These are phyloP conservation scores for Himalopsyche phryganea DNA, from an alignment of 1,140 invertebrate species.

Conservation along the genomic window DNA sequence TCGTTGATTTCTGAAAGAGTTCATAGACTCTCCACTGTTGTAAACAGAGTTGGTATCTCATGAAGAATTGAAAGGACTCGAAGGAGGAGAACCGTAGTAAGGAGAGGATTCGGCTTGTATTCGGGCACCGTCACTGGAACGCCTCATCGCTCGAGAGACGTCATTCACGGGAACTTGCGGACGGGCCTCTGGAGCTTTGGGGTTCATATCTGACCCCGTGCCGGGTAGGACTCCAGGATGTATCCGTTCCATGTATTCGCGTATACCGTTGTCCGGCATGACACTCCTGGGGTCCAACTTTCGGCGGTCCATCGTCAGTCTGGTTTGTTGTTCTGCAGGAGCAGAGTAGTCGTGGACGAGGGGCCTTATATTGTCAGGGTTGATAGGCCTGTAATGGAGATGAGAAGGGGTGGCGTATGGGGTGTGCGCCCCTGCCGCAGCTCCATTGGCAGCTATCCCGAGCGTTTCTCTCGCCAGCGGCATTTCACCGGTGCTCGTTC, in stretches of 20 bases:
- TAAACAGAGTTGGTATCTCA: slow-evolving; percentile 27
- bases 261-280: slow-evolving; percentile 1
- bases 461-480: slow-evolving; percentile 39
- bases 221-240: neutral
- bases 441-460: slow-evolving; percentile 31
- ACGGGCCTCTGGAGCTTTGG: slow-evolving; percentile 39
- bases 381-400: slow-evolving; percentile 31
- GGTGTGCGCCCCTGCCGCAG: slow-evolving; percentile 46
- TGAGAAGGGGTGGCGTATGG: slow-evolving; percentile 44
- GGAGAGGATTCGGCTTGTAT: slow-evolving; percentile 9
- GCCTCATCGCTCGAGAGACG: slow-evolving; percentile 42
- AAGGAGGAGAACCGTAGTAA: slow-evolving; percentile 29
- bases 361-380: slow-evolving; percentile 23
- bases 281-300: slow-evolving; percentile 11
- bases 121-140: slow-evolving; percentile 53
- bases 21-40: slow-evolving; percentile 24
- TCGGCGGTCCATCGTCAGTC: slow-evolving; percentile 19
- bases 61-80: slow-evolving; percentile 29
- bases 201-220: neutral
- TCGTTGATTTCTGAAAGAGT: slow-evolving; percentile 27
- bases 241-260: slow-evolving; percentile 3
- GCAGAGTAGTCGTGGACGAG: slow-evolving; percentile 18
- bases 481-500: slow-evolving; percentile 36
- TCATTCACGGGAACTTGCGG: slow-evolving; percentile 51
- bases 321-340: slow-evolving; percentile 21